A percentile compares a stretch with the other conserved stretches of the same genome.
Conservation (phyloP, 2,888 invertebrate species). For the Chamaedrilus cognettii region DNA sequence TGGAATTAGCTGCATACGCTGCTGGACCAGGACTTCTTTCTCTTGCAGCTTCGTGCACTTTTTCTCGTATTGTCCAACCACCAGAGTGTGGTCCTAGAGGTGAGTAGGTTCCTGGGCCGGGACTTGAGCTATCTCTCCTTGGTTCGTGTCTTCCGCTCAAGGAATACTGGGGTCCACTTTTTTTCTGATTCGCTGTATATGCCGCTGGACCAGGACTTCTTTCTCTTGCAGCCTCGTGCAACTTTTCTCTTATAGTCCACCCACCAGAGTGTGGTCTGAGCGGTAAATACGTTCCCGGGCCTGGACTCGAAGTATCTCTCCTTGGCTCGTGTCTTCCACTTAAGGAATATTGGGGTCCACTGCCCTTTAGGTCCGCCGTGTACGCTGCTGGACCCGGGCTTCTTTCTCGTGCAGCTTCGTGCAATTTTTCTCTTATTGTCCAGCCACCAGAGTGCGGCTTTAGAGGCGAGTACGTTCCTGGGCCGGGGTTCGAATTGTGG, state of each 20-base stretch:
- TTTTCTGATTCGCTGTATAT: not conserved
- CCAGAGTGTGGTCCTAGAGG: not conserved
- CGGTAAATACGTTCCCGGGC: not conserved
- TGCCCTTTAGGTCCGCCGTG: not conserved
- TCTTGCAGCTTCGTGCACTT: not conserved
- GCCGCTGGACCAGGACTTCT: conserved; percentile 6
- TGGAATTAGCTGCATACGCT: conserved; percentile 1
- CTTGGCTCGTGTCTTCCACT: not conserved
- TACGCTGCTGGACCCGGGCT: conserved; percentile 19
- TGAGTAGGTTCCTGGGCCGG: conserved; percentile 4
- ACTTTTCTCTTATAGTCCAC: conserved; percentile 12
- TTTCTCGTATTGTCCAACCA: conserved; percentile 5
- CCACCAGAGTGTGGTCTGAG: conserved; percentile 2
- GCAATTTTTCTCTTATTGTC: conserved; percentile 4
- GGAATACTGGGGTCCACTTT: not conserved
- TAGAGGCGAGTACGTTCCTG: not conserved
- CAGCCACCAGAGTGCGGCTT: not conserved
- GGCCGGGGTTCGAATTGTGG: not conserved
- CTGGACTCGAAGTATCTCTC: not conserved
- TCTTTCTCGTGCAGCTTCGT: not conserved
- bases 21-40: conserved; percentile 12
- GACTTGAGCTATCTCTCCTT: not conserved
- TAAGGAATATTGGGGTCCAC: not conserved
- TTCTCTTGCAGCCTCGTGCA: not conserved
- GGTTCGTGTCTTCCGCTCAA: not conserved